Evolutionary conservation across 2,797 vertebrate genomes (phyloP).

Genomic region (Podarcis lilfordi): DNA sequence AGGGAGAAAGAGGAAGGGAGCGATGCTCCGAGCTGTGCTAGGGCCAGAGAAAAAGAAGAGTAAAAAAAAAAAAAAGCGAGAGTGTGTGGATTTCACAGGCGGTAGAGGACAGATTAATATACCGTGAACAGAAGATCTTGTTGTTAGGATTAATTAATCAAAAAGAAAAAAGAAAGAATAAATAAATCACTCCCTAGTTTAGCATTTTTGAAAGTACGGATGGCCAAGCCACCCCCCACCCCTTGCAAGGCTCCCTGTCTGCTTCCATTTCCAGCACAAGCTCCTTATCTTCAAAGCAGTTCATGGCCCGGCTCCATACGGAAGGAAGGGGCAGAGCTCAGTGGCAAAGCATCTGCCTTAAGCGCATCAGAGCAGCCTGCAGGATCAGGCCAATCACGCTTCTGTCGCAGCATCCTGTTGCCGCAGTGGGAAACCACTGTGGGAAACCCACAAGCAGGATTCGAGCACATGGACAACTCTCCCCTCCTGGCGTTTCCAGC

Average conservation of each 20-base stretch:
- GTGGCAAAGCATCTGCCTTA: neutral
- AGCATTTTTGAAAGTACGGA: neutral
- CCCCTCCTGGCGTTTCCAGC: no score
- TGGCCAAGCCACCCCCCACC: no score
- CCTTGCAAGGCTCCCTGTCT: neutral
- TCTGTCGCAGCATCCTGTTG: no score
- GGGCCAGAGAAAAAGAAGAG: fast-evolving
- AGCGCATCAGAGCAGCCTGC: no score
- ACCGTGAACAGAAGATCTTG: neutral
- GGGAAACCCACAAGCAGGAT: no score
- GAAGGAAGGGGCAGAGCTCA: neutral
- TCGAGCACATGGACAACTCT: no score
- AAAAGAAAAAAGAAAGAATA: neutral
- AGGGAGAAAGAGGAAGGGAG: neutral
- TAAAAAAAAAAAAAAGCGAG: fast-evolving
- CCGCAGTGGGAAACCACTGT: no score
- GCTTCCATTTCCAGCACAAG: neutral
- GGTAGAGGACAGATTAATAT: neutral
- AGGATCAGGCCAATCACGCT: no score
- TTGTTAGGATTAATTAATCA: neutral
- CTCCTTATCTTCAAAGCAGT: neutral
- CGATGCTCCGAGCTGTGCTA: neutral
- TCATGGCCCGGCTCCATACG: no score
- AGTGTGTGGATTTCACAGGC: fast-evolving
- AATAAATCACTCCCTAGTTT: neutral